These are phyloP conservation scores for Ormyrus nitidulus DNA, from an alignment of 2,888 invertebrate species.

Conservation along the genomic window DNA sequence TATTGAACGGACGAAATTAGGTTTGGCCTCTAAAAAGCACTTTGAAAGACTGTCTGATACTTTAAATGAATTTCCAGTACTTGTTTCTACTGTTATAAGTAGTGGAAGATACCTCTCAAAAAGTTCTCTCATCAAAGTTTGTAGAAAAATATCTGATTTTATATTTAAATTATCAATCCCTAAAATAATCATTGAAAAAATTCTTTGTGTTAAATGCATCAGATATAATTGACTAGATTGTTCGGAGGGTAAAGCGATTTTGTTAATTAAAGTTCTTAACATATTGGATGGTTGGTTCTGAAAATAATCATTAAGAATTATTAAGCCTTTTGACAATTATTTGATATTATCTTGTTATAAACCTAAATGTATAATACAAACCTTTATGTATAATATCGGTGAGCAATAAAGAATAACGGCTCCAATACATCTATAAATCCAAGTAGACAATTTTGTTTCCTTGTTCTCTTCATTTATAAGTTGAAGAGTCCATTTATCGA, in stretches of 20 bases:
- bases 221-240: constrained; percentile 61
- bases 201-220: constrained; percentile 65
- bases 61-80: constrained; percentile 60
- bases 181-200: constrained; percentile 70
- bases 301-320: constrained; percentile 45
- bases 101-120: constrained; percentile 70
- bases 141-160: constrained; percentile 67
- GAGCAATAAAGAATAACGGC: constrained; percentile 68
- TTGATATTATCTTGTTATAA: not conserved
- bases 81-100: constrained; percentile 64
- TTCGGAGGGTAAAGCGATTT: constrained; percentile 67
- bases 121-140: constrained; percentile 66
- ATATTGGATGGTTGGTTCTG: constrained; percentile 70
- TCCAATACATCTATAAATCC: constrained; percentile 71
- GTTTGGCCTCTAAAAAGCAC: constrained; percentile 67
- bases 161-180: constrained; percentile 68
- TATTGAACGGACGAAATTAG: constrained; percentile 63
- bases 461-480: constrained; percentile 68
- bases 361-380: constrained; percentile 53
- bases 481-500: constrained; percentile 70
- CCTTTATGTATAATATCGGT: constrained; percentile 68
- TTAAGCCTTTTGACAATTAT: constrained; percentile 12
- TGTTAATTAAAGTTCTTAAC: constrained; percentile 65
- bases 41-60: constrained; percentile 66
- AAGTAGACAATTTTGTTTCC: constrained; percentile 65